Percentiles rank a stretch among this genome's conserved stretches.
phyloP scores from a whole-genome alignment of 2,888 invertebrate genomes.

The Luperina nickerlii region DNA sequence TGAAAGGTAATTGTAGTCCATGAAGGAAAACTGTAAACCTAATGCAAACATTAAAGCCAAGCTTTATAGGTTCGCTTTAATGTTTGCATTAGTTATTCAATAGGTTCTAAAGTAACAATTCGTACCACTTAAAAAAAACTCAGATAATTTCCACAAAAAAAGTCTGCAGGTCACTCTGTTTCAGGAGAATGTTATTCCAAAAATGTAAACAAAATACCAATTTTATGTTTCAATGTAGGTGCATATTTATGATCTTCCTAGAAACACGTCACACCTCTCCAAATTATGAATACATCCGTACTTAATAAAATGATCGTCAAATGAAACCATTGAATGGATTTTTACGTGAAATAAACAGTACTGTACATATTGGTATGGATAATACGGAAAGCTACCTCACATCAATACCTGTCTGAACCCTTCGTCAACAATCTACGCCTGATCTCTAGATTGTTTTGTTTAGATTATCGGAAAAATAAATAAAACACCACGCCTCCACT shows the following conservation, averaged over 20 bases:
- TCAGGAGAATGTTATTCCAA: neutral
- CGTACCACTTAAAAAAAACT: neutral
- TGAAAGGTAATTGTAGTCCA: neutral
- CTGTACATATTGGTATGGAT: neutral
- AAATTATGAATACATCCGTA: neutral
- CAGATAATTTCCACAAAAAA: neutral
- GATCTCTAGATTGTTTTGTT: constrained; percentile 28
- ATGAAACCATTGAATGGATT: neutral
- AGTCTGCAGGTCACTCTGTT: neutral
- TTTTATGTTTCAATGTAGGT: neutral
- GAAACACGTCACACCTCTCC: neutral
- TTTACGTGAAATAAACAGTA: neutral
- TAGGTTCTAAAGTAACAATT: neutral
- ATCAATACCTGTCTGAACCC: neutral
- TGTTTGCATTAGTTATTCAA: too few species aligned
- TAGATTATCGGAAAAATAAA: constrained; percentile 12
- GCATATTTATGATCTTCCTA: neutral
- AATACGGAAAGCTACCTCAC: neutral
- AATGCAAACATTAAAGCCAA: too few species aligned
- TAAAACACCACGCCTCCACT: neutral
- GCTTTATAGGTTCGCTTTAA: neutral
- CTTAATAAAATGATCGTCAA: neutral
- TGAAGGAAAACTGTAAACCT: neutral
- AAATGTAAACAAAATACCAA: neutral
- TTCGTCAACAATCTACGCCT: neutral